phyloP scores from a whole-genome alignment of 2,888 invertebrate genomes.

The Criorhina ranunculi region DNA sequence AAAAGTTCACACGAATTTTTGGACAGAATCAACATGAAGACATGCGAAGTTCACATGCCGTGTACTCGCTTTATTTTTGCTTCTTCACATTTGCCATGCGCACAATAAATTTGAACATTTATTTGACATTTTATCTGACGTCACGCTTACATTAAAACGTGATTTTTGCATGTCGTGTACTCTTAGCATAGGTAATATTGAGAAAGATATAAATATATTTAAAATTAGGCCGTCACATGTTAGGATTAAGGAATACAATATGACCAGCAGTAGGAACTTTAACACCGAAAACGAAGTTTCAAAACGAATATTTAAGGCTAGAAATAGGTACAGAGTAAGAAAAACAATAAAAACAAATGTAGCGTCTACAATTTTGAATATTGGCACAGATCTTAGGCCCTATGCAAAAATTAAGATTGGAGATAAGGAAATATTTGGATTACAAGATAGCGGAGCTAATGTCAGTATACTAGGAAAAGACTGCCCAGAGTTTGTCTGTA shows the following conservation, averaged over 20 bases:
- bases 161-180: too few species aligned
- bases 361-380: neutral
- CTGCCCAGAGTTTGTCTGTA: neutral
- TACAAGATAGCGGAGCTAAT: constrained; percentile 55
- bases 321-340: neutral
- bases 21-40: too few species aligned
- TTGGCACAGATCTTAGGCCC: neutral
- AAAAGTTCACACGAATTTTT: too few species aligned
- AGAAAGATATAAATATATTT: neutral
- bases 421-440: neutral
- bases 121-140: too few species aligned
- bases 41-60: too few species aligned
- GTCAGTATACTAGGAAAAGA: constrained; percentile 35
- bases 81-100: too few species aligned
- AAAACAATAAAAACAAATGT: neutral
- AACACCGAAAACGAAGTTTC: neutral
- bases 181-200: too few species aligned
- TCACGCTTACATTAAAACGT: too few species aligned
- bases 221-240: neutral
- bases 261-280: constrained; percentile 8
- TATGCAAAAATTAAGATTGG: neutral
- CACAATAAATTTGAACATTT: too few species aligned
- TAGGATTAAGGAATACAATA: constrained; percentile 11
- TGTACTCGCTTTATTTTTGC: too few species aligned
- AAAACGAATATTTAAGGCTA: neutral